Evolutionary conservation across 2,113 vertebrate genomes (phyloP), one percentile per base, ranked within the genome.

Genomic region (Perca schrenkii): DNA sequence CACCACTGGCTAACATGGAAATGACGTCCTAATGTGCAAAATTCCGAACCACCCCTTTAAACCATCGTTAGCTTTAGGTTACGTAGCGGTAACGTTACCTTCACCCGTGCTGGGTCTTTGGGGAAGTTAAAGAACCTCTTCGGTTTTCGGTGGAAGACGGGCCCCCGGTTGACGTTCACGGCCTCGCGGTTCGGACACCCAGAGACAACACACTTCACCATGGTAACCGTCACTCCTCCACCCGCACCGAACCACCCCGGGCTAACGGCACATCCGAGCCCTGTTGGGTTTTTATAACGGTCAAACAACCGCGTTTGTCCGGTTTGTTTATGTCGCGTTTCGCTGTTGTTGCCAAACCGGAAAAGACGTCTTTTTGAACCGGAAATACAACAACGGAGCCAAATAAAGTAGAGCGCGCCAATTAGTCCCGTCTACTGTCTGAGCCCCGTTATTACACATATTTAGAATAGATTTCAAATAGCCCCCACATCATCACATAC

Each of bases 191-290:
- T 94, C 58, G 79, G 85, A 85, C 93, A 94, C 8, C 89, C 89
- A 1, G 93, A 85, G 8, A 94, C 93, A 4, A 89, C 89, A 40
- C 93, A 94, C 87, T 92, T 93, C 76, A 86, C 87, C 91, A 92
- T 94, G 49, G 1, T 71, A 12, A 34, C 75, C 57, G 72, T 15
- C 21, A 3, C 13, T 17, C 43, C 68, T 16, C 31, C 25, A 17
- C 34, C 75, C n/a, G 1, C 43, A 15, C 66, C 21, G 65, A 43
- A 15, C 58, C 43, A 11, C 19, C 1, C 40, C 8, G 60, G 3
- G 13, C 56, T n/a, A 68, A 13, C 4, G 46, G 6, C 7, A 2
- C 77, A 31, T 31, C 56, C 15, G 5, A 49, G 15, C 4, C 19
- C 31, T 6, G 22, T 13, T 3, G 28, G 28, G 1, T 28, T 25